Percentiles rank a stretch among this genome's conserved stretches.
phyloP scores from a whole-genome alignment of 2,888 invertebrate genomes.

The Lordiphosa andalusiaca region DNA sequence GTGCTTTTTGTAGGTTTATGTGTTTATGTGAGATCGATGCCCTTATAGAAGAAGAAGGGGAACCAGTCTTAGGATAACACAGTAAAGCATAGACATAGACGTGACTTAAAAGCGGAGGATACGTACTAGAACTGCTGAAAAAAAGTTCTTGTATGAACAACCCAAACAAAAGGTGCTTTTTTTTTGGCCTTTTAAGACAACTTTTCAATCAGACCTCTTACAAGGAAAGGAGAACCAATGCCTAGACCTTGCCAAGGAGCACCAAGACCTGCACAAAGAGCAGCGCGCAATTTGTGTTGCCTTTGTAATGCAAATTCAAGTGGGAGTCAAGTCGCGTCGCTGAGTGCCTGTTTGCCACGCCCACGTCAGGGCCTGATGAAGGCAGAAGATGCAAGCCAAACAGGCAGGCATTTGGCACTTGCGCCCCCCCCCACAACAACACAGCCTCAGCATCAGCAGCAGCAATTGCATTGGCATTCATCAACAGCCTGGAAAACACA shows the following conservation, averaged over 20 bases:
- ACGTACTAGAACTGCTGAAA: too few relatives aligned
- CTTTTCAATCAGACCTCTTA: slow-evolving; percentile 10
- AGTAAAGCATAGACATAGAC: too few relatives aligned
- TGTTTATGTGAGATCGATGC: too few relatives aligned
- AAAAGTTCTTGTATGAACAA: too few relatives aligned
- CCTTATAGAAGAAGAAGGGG: too few relatives aligned
- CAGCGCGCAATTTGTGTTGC: slow-evolving; percentile 70
- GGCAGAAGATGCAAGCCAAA: slow-evolving; percentile 8
- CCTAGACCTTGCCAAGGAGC: slow-evolving; percentile 25
- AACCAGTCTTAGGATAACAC: too few relatives aligned
- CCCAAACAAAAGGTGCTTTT: too few relatives aligned
- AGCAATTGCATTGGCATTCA: slow-evolving; percentile 66
- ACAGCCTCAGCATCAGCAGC: slow-evolving; percentile 19
- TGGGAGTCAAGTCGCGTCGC: slow-evolving; percentile 66
- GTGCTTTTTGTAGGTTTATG: too few relatives aligned
- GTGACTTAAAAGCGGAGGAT: too few relatives aligned
- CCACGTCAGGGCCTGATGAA: slow-evolving; percentile 41
- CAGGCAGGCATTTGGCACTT: slow-evolving; percentile 59
- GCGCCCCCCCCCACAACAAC: slow-evolving; percentile 34
- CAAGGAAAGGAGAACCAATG: slow-evolving; percentile 8
- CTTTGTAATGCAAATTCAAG: slow-evolving; percentile 74
- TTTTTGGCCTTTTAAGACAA: not conserved
- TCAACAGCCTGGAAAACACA: slow-evolving; percentile 62
- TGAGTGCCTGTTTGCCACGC: slow-evolving; percentile 64
- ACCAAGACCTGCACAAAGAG: slow-evolving; percentile 52